Evolutionary conservation across 2,113 vertebrate genomes (phyloP), one percentile per base, ranked within the genome.

Genomic region (Percopsis transmontana): DNA sequence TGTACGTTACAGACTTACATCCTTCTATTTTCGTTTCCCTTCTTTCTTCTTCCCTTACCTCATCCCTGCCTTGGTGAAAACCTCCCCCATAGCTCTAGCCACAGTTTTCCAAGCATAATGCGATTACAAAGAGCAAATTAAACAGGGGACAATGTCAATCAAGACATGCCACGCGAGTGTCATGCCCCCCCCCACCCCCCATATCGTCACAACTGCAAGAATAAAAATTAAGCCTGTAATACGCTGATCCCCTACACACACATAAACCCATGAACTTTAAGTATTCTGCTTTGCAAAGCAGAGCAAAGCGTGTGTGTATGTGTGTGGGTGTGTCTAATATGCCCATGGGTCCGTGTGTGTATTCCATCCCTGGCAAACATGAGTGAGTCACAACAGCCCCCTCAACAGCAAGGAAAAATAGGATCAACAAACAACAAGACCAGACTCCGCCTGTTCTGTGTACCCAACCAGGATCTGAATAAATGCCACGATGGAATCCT

Each of bases 81-180:
- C 44, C 16, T 58, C 54, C 24, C n/a, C 42, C 65, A 24, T 41
- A 23, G 9, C 62, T 71, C 62, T 20, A 39, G 70, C 45, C 44
- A 68, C 20, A 45, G 7, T 33, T 51, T 62, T 56, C 60, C 27
- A 55, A 40, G 18, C 6, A 45, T 16, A 61, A 45, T 44, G 33
- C 58, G 24, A 69, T 67, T 62, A 66, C 68, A 62, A 62, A 24
- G 16, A 9, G 50, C 44, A 68, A 50, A 81, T 73, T 73, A 64
- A 70, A 71, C 62, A 48, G 27, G 44, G 19, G 45, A 48, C 63
- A 44, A 2, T 38, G 68, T 47, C 47, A 70, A 47, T 24, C 41
- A 23, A 55, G 13, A 50, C 19, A 20, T 74, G 64, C 14, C 66
- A 66, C 59, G 27, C 2, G 27, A 33, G 27, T 33, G 27, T 33